phyloP scores from a whole-genome alignment of 1,140 invertebrate species.

The Listronotus oregonensis region DNA sequence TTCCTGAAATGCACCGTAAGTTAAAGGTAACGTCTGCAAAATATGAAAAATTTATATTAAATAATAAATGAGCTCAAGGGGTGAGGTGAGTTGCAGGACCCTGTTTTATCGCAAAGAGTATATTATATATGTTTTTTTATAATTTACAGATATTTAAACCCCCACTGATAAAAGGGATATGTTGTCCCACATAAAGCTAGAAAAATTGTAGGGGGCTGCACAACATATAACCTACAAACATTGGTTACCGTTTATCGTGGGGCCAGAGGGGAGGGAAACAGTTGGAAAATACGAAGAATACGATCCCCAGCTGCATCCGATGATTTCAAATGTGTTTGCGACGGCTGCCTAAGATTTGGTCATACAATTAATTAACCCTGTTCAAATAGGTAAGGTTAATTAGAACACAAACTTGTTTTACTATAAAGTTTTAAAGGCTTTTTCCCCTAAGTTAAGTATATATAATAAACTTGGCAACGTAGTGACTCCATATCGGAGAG shows the following conservation, averaged over 20 bases:
- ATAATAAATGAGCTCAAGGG: too few species aligned
- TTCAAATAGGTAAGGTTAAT: constrained; percentile 63
- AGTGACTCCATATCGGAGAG: too few species aligned
- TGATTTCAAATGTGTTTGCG: constrained; percentile 94
- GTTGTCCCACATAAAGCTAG: constrained; percentile 88
- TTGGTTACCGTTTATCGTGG: constrained; percentile 90
- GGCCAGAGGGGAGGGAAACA: constrained; percentile 72
- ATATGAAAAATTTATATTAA: too few species aligned
- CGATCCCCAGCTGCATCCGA: constrained; percentile 78
- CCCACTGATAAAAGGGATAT: constrained; percentile 94
- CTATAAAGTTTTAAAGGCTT: too few species aligned
- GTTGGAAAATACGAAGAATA: constrained; percentile 82
- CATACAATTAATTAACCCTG: constrained; percentile 96
- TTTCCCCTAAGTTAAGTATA: too few species aligned
- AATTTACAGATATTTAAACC: constrained; percentile 75
- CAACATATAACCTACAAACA: constrained; percentile 95
- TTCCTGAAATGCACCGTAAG: too few species aligned
- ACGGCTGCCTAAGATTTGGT: constrained; percentile 95
- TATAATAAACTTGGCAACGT: too few species aligned
- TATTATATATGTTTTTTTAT: too few species aligned
- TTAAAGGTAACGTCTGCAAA: too few species aligned
- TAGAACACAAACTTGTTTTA: too few species aligned
- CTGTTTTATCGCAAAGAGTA: too few species aligned
- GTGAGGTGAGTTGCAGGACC: too few species aligned
- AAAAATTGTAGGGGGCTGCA: constrained; percentile 92